phyloP scores from a whole-genome alignment of 1,140 invertebrate genomes.

The Drosophila truncata region DNA sequence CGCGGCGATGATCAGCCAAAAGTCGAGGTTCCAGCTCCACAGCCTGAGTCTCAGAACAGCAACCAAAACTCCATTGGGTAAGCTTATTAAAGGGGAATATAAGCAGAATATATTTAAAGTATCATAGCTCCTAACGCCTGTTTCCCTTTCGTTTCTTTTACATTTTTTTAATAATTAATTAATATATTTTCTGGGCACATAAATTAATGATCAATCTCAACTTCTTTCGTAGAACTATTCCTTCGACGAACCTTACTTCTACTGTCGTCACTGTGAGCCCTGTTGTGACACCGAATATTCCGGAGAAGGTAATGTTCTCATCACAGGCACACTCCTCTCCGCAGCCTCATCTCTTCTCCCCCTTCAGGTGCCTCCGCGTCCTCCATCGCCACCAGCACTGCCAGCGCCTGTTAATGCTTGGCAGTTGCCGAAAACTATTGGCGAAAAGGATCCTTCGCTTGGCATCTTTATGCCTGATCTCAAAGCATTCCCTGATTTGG shows the following conservation, averaged over 20 bases:
- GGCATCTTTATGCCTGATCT: background rate
- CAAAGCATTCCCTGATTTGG: slow-evolving; percentile 14
- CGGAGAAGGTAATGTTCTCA: background rate
- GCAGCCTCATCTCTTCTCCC: too few species aligned
- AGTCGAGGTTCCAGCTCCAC: too few species aligned
- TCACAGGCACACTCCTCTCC: background rate
- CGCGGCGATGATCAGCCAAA: background rate
- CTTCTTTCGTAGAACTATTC: background rate
- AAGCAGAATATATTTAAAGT: background rate
- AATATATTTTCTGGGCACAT: background rate
- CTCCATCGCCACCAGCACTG: background rate
- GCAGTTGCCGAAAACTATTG: background rate
- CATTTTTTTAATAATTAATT: background rate
- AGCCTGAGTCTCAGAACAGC: background rate
- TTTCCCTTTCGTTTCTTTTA: background rate
- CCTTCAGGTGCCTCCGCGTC: background rate
- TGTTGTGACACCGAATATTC: background rate
- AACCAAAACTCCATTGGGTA: slow-evolving; percentile 13
- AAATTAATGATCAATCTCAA: background rate
- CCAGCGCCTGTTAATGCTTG: background rate
- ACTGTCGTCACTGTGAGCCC: background rate
- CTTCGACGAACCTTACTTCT: background rate
- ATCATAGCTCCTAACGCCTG: too few species aligned
- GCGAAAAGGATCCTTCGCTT: background rate
- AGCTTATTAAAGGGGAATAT: too few species aligned